phyloP scores from a whole-genome alignment of 2,888 invertebrate genomes.

The Apodemia hepburni region DNA sequence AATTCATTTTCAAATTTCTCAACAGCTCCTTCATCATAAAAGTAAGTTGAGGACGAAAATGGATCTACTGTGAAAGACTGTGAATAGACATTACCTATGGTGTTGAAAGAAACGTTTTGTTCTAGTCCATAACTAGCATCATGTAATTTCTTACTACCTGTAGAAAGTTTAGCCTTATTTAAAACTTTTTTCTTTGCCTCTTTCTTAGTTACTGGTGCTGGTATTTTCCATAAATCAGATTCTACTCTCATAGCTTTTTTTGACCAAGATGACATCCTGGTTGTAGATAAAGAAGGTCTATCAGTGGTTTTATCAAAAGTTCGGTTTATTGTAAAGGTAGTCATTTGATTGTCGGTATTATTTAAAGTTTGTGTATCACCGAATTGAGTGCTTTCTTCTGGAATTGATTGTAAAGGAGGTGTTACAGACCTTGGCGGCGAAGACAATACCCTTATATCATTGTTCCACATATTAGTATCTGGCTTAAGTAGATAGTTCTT shows the following conservation, averaged over 20 bases:
- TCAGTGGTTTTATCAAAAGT: constrained; percentile 59
- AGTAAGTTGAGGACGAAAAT: constrained; percentile 83
- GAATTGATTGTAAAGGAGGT: constrained; percentile 67
- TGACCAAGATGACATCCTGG: constrained; percentile 55
- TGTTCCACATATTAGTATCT: constrained; percentile 63
- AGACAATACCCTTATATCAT: constrained; percentile 44
- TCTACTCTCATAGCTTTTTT: constrained; percentile 59
- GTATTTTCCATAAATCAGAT: constrained; percentile 62
- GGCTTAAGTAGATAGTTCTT: constrained; percentile 38
- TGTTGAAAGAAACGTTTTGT: constrained; percentile 60
- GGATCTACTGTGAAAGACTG: constrained; percentile 82
- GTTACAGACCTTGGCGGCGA: constrained; percentile 64
- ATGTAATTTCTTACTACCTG: constrained; percentile 40
- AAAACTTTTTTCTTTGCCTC: constrained; percentile 43
- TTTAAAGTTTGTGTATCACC: constrained; percentile 55
- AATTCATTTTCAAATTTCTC: constrained; percentile 85
- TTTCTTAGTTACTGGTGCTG: constrained; percentile 47
- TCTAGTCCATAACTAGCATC: constrained; percentile 63
- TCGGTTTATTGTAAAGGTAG: constrained; percentile 65
- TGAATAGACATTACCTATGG: constrained; percentile 64
- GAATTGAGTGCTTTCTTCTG: constrained; percentile 67
- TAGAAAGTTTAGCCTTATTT: constrained; percentile 42
- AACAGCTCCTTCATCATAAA: constrained; percentile 84
- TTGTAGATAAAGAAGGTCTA: constrained; percentile 39
- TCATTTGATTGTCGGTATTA: constrained; percentile 49